Evolutionary conservation across 2,113 vertebrate genomes (phyloP), one percentile per base, ranked within the genome.

Genomic region (Salminus brasiliensis): DNA sequence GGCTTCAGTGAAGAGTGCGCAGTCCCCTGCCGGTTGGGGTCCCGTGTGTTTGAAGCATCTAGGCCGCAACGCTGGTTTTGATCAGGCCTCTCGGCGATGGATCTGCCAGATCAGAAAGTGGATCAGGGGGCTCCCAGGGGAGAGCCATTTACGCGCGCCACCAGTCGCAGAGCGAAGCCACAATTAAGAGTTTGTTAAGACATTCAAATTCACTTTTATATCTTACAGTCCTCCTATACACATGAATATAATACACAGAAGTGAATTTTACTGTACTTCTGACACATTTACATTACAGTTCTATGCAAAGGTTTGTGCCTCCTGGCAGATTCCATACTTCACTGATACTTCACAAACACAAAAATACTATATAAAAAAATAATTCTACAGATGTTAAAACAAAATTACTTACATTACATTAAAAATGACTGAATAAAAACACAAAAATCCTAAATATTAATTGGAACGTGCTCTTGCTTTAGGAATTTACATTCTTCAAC

Each of bases 171-270:
- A 90, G 87, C 87, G 83, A 86, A 85, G 85, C 84, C 67, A 82
- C 90, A 90, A 92, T 91, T 91, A 89, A 88, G 86, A 87, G 82
- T 90, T 88, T 88, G 87, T 88, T 91, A 90, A 92, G 87, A 91
- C 90, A 86, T 87, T 85, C 87, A 90, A 89, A 92, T 91, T 90
- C 87, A 85, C 87, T 89, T 87, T 91, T 77, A 87, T 88, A 88
- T 85, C 47, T 72, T 78, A 82, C 73, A 82, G 78, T 65, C 85
- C 82, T 84, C 75, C 78, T 79, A 82, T 21, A 55, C 66, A 74
- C 78, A 32, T 11, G 60, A 8, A 47, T 52, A 53, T 0, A 57
- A 18, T 47, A 53, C 69, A 36, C 39, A 74, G 29, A 69, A 16
- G 23, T 71, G 15, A 25, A 5, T 4, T 9, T 47, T 9, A 47